phyloP scores from a whole-genome alignment of 1,140 invertebrate genomes.

The Drosophila sproati region DNA sequence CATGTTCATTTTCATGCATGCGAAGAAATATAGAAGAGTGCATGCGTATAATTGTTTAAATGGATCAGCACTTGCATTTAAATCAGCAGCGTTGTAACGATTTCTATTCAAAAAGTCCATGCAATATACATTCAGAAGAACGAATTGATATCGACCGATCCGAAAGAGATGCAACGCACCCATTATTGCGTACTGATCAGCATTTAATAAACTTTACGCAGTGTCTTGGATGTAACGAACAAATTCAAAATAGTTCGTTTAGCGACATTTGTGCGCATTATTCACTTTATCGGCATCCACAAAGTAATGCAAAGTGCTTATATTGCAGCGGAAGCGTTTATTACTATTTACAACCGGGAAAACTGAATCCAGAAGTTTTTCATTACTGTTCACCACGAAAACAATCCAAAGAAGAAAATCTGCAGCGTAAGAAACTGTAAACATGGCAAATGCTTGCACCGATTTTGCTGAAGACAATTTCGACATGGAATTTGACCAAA shows the following conservation, averaged over 20 bases:
- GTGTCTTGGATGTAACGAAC: slow-evolving; percentile 61
- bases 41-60: slow-evolving; percentile 3
- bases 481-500: slow-evolving; percentile 17
- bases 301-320: slow-evolving; percentile 46
- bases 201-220: slow-evolving; percentile 45
- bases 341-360: slow-evolving; percentile 34
- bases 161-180: slow-evolving; percentile 75
- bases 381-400: slow-evolving; percentile 62
- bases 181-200: slow-evolving; percentile 61
- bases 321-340: slow-evolving; percentile 62
- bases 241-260: slow-evolving; percentile 48
- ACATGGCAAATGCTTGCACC: slow-evolving; percentile 22
- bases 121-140: background rate
- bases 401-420: slow-evolving; percentile 4
- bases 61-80: slow-evolving; percentile 16
- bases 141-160: slow-evolving; percentile 29
- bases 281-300: slow-evolving; percentile 31
- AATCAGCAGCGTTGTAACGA: slow-evolving; percentile 2
- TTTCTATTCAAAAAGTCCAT: background rate
- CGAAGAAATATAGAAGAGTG: background rate
- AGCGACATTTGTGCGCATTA: slow-evolving; percentile 72
- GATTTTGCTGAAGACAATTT: slow-evolving; percentile 13
- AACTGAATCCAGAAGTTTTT: slow-evolving; percentile 34
- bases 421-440: background rate
- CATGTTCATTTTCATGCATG: background rate